phyloP scores from a whole-genome alignment of 2,797 vertebrate genomes.

The Pangasius sanitwongsei region DNA sequence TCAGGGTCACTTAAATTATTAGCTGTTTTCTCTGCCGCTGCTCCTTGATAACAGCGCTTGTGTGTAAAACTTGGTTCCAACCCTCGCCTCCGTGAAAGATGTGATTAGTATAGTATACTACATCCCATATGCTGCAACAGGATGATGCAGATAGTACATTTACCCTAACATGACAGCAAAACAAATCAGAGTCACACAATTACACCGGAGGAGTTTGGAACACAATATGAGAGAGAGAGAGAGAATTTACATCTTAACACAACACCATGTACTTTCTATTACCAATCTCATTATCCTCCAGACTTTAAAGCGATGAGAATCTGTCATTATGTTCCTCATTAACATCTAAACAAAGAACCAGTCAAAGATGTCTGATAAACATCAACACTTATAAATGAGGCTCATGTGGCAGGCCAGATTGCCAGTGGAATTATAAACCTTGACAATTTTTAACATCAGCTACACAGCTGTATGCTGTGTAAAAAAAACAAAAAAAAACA shows the following conservation, averaged over 20 bases:
- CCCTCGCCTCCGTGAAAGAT: conserved; percentile 16
- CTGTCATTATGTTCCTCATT: conserved; percentile 55
- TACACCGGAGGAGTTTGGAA: neutral
- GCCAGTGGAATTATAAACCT: conserved; percentile 30
- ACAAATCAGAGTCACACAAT: conserved; percentile 41
- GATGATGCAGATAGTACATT: conserved; percentile 40
- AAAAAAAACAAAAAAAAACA: too few relatives aligned
- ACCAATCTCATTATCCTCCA: conserved; percentile 53
- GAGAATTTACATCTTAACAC: conserved; percentile 46
- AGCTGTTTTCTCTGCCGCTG: conserved; percentile 7
- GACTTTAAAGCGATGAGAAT: conserved; percentile 49
- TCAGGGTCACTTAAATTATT: conserved; percentile 23
- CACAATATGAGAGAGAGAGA: neutral
- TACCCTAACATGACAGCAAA: conserved; percentile 32
- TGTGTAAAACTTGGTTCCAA: conserved; percentile 18
- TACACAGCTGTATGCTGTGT: conserved; percentile 7
- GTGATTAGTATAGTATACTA: conserved; percentile 29
- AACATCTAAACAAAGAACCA: conserved; percentile 52
- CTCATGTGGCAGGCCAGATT: neutral
- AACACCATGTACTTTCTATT: conserved; percentile 35
- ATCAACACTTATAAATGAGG: conserved; percentile 30
- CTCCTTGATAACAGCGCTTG: neutral
- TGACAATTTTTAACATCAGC: neutral
- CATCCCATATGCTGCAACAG: conserved; percentile 29
- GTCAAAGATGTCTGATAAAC: conserved; percentile 37